Evolutionary conservation across 2,113 vertebrate species (phyloP).

Genomic region (Anas platyrhynchos): DNA sequence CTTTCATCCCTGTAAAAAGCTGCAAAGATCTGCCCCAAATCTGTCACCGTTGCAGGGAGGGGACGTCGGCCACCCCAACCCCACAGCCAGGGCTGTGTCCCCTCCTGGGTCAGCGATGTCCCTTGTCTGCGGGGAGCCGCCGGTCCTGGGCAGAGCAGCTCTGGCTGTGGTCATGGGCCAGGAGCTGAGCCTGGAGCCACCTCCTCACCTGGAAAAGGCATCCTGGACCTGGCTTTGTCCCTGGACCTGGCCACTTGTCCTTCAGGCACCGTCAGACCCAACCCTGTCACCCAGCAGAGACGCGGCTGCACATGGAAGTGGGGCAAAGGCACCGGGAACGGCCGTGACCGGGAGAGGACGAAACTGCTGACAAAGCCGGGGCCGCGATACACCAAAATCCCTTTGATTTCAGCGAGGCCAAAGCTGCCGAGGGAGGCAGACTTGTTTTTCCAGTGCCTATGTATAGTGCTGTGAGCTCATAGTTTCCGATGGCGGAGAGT

Average conservation of each 20-base stretch:
- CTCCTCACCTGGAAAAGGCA: neutral
- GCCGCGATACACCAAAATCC: neutral
- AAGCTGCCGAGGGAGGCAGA: neutral
- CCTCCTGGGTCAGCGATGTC: neutral
- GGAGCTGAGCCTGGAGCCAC: neutral
- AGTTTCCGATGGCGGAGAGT: neutral
- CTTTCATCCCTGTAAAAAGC: neutral
- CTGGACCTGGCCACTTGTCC: neutral
- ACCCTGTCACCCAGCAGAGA: neutral
- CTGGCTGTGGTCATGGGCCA: neutral
- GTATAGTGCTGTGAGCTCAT: constrained; percentile 28
- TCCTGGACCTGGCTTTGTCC: neutral
- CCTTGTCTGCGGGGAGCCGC: neutral
- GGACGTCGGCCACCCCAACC: accelerated
- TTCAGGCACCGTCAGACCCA: neutral
- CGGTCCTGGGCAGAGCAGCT: accelerated
- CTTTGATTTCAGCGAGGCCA: neutral
- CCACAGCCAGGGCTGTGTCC: accelerated
- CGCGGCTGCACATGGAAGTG: accelerated
- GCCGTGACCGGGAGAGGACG: neutral
- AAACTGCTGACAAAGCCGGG: neutral
- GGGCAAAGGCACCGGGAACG: neutral
- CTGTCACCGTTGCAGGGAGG: neutral
- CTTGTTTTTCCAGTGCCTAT: constrained; percentile 28
- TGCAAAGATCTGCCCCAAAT: neutral